Conservation (phyloP, 1,140 invertebrate genomes). For the Hetaerina americana region DNA sequence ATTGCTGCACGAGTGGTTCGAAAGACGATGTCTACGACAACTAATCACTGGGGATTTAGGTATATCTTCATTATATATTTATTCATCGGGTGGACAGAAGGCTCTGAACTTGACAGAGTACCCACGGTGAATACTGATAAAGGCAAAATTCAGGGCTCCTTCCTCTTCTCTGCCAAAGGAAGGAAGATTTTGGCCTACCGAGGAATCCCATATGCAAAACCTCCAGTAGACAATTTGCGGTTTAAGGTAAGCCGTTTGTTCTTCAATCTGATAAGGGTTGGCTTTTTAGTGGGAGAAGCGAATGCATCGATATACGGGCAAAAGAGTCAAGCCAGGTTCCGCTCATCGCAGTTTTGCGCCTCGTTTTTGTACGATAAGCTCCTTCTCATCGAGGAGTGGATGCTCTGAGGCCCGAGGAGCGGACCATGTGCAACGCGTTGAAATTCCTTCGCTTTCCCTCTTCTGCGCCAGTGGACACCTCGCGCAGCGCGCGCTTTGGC, state of each 20-base stretch:
- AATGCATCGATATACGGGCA: not conserved
- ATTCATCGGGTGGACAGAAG: not conserved
- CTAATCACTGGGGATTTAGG: not conserved
- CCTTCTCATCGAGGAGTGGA: too few species aligned
- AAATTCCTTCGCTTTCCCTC: too few species aligned
- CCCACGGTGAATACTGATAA: not conserved
- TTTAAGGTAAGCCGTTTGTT: conserved; percentile 26
- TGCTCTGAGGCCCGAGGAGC: too few species aligned
- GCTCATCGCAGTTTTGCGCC: not conserved
- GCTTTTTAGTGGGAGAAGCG: not conserved
- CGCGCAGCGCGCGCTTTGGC: too few species aligned
- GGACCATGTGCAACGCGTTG: too few species aligned
- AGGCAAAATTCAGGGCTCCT: not conserved
- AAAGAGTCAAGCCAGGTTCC: not conserved
- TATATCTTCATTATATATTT: not conserved
- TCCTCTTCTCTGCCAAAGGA: not conserved
- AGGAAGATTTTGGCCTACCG: conserved; percentile 25
- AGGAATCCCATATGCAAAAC: conserved; percentile 42
- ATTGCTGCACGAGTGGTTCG: not conserved
- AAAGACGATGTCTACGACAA: not conserved
- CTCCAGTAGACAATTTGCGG: conserved; percentile 36
- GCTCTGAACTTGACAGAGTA: not conserved
- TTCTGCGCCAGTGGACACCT: too few species aligned
- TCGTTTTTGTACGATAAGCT: too few species aligned
- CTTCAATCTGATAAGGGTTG: not conserved